Evolutionary conservation across 2,113 vertebrate species (phyloP), one percentile per base, ranked within the genome.

Genomic region (Oreochromis niloticus): DNA sequence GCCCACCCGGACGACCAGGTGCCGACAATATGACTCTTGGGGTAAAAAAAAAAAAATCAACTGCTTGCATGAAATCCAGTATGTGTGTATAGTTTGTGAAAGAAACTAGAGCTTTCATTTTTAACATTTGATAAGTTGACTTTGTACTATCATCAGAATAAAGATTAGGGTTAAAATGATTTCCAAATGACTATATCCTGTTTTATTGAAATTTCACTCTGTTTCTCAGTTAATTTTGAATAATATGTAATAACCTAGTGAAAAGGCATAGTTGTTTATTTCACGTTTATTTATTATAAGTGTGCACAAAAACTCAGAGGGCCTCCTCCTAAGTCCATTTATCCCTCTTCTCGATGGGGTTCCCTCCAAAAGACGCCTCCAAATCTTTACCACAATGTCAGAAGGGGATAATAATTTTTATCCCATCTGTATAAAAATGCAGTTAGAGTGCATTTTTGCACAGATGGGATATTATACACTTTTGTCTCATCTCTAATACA

Each of bases 1-100:
- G 30, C 30, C 59, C 59, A 19, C 9, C 30, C 1, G 30, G 59
- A 34, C 0, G 0, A 2, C 16, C 1, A 1, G 59, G 5, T 4
- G 30, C 3, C 30, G 10, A 34, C 57, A 34, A 34, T 34, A 34
- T 6, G 57, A 0, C 57, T 61, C 5, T 6, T 61, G 16, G 30
- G 5, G 30, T 61, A 27, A 14, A 27, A 55, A 32, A 13, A 5
- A 1, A 32, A 1, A 14, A 57, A 57, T 61, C 57, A 34, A 9
- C 8, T 61, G 14, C 57, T 61, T 61, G 30, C 30, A 34, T 61
- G 57, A 61, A 61, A 34, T 17, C 56, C 56, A 59, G 56, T 59
- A 32, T 1, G 27, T 32, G 57, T 61, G 27, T 34, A 34, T 61
- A 0, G 30, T 61, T 61, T 61, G 16, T 61, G 57, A 1, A 61